Evolutionary conservation across 35 echinoderm and acorn worm genomes (phyloP).

Genomic region (Strongylocentrotus purpuratus): DNA sequence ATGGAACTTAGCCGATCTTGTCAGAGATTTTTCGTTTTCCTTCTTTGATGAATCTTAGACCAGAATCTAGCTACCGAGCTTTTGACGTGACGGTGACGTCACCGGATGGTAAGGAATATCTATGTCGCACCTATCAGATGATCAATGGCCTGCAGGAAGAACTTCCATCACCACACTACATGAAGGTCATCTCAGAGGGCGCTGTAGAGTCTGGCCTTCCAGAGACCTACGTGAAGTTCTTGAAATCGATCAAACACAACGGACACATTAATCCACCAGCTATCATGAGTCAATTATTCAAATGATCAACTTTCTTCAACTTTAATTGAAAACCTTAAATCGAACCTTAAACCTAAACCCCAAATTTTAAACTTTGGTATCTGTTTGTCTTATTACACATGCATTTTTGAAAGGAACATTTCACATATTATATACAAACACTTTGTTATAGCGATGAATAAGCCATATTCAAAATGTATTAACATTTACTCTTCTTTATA

Average conservation of each 20-base stretch:
- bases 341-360: neutral
- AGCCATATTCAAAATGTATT: too few relatives aligned
- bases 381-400: too few relatives aligned
- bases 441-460: too few relatives aligned
- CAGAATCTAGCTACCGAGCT: constrained; percentile 2
- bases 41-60: neutral
- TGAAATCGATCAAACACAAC: constrained; percentile 34
- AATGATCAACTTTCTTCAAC: neutral
- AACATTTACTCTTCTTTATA: too few relatives aligned
- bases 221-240: neutral
- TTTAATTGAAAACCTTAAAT: neutral
- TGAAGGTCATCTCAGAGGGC: constrained; percentile 32
- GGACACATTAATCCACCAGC: neutral
- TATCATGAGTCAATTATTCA: neutral
- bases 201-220: constrained; percentile 32
- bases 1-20: neutral
- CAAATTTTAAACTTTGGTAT: neutral
- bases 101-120: neutral
- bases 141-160: neutral
- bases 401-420: too few relatives aligned
- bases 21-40: neutral
- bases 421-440: too few relatives aligned
- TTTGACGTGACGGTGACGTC: constrained; percentile 21
- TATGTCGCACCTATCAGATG: constrained; percentile 46
- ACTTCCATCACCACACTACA: constrained; percentile 49